Percentiles rank a stretch among this genome's conserved stretches.
These are phyloP conservation scores for Bruchidius siliquastri DNA, from an alignment of 2,888 invertebrate species.

Conservation along the genomic window DNA sequence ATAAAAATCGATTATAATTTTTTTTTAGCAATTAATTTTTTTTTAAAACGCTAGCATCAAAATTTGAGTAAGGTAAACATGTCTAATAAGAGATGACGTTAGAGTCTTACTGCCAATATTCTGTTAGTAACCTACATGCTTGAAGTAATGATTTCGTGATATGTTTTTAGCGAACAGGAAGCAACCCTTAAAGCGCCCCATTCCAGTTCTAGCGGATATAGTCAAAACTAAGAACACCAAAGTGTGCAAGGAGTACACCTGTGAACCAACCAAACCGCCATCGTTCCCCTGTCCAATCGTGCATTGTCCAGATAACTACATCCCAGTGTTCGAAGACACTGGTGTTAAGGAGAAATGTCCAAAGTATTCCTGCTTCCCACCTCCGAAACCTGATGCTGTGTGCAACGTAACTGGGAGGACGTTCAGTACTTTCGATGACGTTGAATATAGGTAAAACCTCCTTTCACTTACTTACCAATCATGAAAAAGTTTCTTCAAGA, in stretches of 20 bases:
- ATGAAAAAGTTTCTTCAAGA: too few species aligned
- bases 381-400: constrained; percentile 58
- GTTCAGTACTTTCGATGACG: constrained; percentile 75
- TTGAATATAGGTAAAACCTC: constrained; percentile 65
- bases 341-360: constrained; percentile 29
- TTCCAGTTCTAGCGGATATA: constrained; percentile 10
- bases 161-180: not conserved
- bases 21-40: too few species aligned
- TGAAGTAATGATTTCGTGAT: too few species aligned
- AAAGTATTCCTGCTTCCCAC: constrained; percentile 59
- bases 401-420: constrained; percentile 73
- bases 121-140: too few species aligned
- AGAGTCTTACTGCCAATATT: too few species aligned
- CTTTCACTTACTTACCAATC: too few species aligned
- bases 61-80: too few species aligned
- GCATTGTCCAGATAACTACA: constrained; percentile 52
- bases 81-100: too few species aligned
- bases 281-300: constrained; percentile 44
- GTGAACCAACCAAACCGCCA: constrained; percentile 51
- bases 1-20: too few species aligned
- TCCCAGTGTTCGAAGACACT: constrained; percentile 27
- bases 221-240: constrained; percentile 3
- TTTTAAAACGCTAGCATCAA: too few species aligned
- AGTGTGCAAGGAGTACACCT: constrained; percentile 49
- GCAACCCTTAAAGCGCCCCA: constrained; percentile 6